A percentile compares a stretch with the other conserved stretches of the same genome.
These are phyloP conservation scores for Sinocyclocheilus rhinocerous DNA, from an alignment of 2,113 vertebrate genomes.

Conservation along the genomic window DNA sequence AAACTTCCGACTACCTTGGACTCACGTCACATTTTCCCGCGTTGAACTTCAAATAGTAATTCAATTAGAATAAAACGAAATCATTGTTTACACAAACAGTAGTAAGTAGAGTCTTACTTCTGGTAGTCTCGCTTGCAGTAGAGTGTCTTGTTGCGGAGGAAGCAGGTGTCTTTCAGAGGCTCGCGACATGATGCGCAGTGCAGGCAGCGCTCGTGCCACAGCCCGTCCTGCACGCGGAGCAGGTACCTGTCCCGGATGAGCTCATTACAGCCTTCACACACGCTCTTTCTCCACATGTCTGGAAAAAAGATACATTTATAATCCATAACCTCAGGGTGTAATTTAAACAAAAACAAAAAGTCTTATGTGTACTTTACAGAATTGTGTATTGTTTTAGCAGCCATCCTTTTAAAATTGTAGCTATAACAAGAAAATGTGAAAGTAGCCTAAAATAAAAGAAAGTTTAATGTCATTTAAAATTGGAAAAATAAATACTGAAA, in stretches of 20 bases:
- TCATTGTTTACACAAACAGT: not conserved
- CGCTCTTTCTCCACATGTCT: constrained; percentile 73
- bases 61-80: not conserved
- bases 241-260: constrained; percentile 90
- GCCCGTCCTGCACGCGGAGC: constrained; percentile 87
- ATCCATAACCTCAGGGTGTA: not conserved
- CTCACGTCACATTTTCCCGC: not conserved
- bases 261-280: constrained; percentile 89
- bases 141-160: constrained; percentile 89
- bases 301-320: not conserved
- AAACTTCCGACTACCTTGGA: not conserved
- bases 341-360: not conserved
- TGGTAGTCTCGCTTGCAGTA: constrained; percentile 94
- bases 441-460: not conserved
- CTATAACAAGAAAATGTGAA: not conserved
- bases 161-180: constrained; percentile 88
- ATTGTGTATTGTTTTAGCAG: not conserved
- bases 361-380: not conserved
- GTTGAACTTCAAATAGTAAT: not conserved
- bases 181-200: constrained; percentile 88
- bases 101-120: constrained; percentile 79
- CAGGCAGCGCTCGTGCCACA: constrained; percentile 96
- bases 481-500: not conserved
- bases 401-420: not conserved
- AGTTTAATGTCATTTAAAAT: not conserved